phyloP scores from a whole-genome alignment of 2,797 vertebrate genomes.

The Neosalanx taihuensis region DNA sequence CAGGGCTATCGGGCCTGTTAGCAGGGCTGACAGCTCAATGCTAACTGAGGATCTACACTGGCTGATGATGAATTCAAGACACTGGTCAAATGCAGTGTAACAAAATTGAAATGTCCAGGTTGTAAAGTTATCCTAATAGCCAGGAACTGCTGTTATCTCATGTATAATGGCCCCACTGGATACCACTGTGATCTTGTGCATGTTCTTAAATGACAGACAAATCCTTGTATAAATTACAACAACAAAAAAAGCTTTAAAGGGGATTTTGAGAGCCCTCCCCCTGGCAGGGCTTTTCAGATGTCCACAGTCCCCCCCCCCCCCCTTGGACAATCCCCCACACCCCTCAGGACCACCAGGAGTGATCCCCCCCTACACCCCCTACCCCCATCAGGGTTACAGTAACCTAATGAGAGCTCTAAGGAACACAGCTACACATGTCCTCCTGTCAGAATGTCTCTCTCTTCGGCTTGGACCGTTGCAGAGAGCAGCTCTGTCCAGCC shows the following conservation, averaged over 20 bases:
- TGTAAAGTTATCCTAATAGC: too few relatives aligned
- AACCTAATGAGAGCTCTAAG: conserved; percentile 82
- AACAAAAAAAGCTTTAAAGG: conserved; percentile 69
- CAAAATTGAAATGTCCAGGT: background rate
- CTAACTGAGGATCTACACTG: conserved; percentile 79
- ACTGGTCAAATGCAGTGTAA: background rate
- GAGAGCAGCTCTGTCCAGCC: background rate
- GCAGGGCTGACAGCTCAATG: conserved; percentile 53
- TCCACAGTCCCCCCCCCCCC: conserved; percentile 58
- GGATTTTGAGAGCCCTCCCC: conserved; percentile 72
- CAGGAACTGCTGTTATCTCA: background rate
- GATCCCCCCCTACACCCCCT: conserved; percentile 53
- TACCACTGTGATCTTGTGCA: conserved; percentile 58
- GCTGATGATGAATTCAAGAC: conserved; percentile 43
- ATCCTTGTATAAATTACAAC: conserved; percentile 73
- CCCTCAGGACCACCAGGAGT: conserved; percentile 79
- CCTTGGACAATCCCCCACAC: conserved; percentile 47
- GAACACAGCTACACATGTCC: conserved; percentile 35
- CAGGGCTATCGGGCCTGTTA: background rate
- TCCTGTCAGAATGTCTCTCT: conserved; percentile 1
- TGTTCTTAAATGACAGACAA: conserved; percentile 78
- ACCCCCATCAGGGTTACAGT: conserved; percentile 81
- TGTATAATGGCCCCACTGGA: conserved; percentile 61
- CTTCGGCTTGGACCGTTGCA: background rate
- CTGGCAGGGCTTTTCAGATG: conserved; percentile 66